Conservation (phyloP, 2,888 invertebrate genomes). For the Diadromus collaris region DNA sequence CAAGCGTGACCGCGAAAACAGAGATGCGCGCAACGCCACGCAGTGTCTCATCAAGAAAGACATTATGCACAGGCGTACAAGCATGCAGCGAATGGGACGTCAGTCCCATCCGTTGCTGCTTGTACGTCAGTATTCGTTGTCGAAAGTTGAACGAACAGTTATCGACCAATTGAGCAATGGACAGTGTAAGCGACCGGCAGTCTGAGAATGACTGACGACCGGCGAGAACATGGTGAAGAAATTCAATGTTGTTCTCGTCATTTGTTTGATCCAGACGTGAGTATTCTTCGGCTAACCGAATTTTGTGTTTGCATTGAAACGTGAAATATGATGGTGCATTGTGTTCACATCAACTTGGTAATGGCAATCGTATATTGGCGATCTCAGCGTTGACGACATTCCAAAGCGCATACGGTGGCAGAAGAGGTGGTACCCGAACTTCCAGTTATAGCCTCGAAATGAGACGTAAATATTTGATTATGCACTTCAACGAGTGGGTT, state of each 20-base stretch:
- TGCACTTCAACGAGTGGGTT: conserved; percentile 52
- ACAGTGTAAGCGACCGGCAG: conserved; percentile 8
- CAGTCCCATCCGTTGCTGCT: no score
- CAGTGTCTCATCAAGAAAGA: conserved; percentile 9
- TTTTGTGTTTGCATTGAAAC: not conserved
- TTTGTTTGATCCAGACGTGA: conserved; percentile 19
- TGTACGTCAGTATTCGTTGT: conserved; percentile 2
- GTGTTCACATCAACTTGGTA: not conserved
- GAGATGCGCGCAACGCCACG: not conserved
- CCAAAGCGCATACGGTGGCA: not conserved
- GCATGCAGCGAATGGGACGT: not conserved
- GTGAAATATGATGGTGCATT: not conserved
- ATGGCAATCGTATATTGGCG: conserved; percentile 7
- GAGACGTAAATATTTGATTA: conserved; percentile 47
- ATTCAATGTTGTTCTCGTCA: conserved; percentile 1
- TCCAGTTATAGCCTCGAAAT: conserved; percentile 39
- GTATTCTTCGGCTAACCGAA: not conserved
- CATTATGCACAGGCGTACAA: not conserved
- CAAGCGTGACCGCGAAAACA: not conserved
- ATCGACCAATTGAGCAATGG: not conserved
- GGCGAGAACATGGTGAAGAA: conserved; percentile 3
- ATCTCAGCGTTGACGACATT: not conserved
- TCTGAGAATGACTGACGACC: not conserved
- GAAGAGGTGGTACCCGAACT: not conserved
- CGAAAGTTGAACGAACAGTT: not conserved